Base-by-base conservation (phyloP, 2,888 invertebrate genomes). In the Xanthorhoe designata region DNA sequence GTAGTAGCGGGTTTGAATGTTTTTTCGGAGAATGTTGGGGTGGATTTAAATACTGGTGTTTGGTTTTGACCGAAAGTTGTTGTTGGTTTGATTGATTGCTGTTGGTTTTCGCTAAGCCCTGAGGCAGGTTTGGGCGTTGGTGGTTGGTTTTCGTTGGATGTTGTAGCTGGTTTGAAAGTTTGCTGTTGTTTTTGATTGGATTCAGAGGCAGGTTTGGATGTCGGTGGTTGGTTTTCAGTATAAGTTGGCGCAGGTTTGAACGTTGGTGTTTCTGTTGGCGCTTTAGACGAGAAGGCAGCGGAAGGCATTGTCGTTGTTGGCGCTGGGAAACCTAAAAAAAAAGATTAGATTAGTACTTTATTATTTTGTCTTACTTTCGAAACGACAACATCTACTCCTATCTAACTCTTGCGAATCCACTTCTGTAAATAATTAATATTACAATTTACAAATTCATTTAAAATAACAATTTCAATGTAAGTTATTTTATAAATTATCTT, bases 231-330 rank as follows among this genome's bases (percentile, higher is more conserved):
- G 56, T 65, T 80, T 82, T 0, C 83, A 77, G 71, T 80, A 80
- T 71, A 19, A 83, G 84, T 78, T 88, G 87, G 66, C 2, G 35
- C 35, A 2, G 35, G 35, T 38, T 72, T 86, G 66, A 89, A 86
- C 79, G 87, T 82, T 8, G 35, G 8, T 13, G 38, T 42, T 42
- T 45, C 82, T 87, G 61, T 78, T 83, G 51, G 86, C 0, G 89
- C 87, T 83, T 90, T 88, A 0, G 86, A 80, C 47, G 85, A 82
- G 65, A 87, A 88, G n/a, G 81, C 71, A 2, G 76, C 66, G 2
- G 82, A 72, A 13, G 86, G 67, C 35, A 80, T 71, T 1, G 81
- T 68, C 0, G 79, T 66, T 18, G 81, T 69, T 1, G 85, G 73
- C 45, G 83, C 79, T 62, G 85, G 70, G 65, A 79, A 61, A 66